Evolutionary conservation across 2,888 invertebrate species (phyloP), one percentile per base, ranked within the genome.

Genomic region (Gastracanthus pulcherrimus): DNA sequence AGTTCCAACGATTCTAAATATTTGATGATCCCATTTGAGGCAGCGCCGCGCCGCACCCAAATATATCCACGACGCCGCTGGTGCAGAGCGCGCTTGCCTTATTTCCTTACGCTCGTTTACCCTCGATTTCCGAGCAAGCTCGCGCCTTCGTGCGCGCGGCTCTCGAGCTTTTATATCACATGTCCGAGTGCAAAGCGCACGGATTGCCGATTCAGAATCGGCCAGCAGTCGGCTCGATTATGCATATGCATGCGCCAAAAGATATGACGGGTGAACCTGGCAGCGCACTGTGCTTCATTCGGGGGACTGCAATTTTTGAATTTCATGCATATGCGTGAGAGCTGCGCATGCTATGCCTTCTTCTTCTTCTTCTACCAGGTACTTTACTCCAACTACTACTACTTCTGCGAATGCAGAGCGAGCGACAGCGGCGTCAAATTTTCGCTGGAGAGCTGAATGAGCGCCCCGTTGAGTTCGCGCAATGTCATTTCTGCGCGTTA

Each of bases 101-200:
- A n/a, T n/a, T n/a, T n/a, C 36, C 51, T 75, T 75, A 64, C 64
- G 64, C 48, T 64, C 51, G 36, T 45, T 75, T 64, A 36, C 34
- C n/a, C 34, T 13, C 48, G 75, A 36, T 36, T 34, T 48, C 75
- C 75, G 36, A 64, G 48, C 64, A n/a, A 64, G 16, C 16, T 36
- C 48, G 13, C 2, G 36, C 9, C 23, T 26, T 34, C 26, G 26
- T 34, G n/a, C n/a, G 6, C n/a, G 36, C 2, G 13, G 29, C 41
- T 26, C 51, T 34, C 45, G 13, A 7, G 34, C n/a, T 58, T 16
- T 72, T 58, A 58, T 34, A 74, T 74, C 29, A 48, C 19, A 62
- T 75, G 26, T 34, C 19, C 13, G 16, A 13, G 16, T n/a, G n/a
- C 34, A 31, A 13, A n/a, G 45, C 45, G 45, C 45, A n/a, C 19